phyloP scores from a whole-genome alignment of 2,888 invertebrate genomes.

The Pinctada fucata region DNA sequence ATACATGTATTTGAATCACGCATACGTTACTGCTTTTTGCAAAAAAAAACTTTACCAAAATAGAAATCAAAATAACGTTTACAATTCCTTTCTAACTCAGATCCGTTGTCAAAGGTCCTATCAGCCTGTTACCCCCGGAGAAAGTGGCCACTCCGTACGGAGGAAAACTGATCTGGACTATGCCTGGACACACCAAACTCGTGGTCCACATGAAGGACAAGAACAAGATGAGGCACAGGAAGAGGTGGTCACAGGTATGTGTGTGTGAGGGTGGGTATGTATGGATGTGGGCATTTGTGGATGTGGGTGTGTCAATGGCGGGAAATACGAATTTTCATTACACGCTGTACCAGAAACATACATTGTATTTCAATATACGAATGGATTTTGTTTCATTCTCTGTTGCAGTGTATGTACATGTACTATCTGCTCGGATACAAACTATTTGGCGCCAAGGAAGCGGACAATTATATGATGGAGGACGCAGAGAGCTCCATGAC shows the following conservation, averaged over 20 bases:
- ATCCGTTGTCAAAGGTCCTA: slow-evolving; percentile 91
- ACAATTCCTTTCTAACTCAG: slow-evolving; percentile 56
- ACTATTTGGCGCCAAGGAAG: slow-evolving; percentile 64
- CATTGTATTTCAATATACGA: no score
- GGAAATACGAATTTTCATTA: no score
- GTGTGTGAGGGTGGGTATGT: not conserved
- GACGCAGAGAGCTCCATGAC: slow-evolving; percentile 53
- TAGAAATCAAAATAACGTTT: no score
- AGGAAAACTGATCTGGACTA: slow-evolving; percentile 94
- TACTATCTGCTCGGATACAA: slow-evolving; percentile 74
- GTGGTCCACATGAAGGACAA: slow-evolving; percentile 98
- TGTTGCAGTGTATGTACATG: slow-evolving; percentile 72
- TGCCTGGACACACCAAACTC: slow-evolving; percentile 98
- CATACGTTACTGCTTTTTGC: no score
- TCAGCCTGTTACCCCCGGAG: slow-evolving; percentile 92
- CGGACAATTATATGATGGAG: slow-evolving; percentile 56
- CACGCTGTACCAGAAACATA: no score
- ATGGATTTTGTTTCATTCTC: not conserved
- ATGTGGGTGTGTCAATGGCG: no score
- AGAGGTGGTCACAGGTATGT: slow-evolving; percentile 96
- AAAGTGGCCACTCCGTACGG: slow-evolving; percentile 97
- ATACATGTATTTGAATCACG: no score
- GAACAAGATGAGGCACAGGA: slow-evolving; percentile 96
- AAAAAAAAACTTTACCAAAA: no score
- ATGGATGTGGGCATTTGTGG: no score